These are phyloP conservation scores for Clistopyga incitator DNA, from an alignment of 2,888 invertebrate genomes.

Conservation along the genomic window DNA sequence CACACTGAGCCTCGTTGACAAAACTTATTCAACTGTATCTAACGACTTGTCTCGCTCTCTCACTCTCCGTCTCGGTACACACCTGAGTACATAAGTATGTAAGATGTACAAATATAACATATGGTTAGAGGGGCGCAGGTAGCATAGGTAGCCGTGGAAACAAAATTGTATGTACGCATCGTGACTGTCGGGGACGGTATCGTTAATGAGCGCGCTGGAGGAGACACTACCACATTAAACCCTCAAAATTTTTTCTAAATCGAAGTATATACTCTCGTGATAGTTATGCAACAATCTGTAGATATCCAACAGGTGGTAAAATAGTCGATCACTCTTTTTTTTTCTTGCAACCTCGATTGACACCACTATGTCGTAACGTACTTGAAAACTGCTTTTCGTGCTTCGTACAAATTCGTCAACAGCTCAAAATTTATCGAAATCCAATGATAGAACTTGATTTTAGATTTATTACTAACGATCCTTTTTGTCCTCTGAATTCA, in stretches of 20 bases:
- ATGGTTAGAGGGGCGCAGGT: slow-evolving; percentile 10
- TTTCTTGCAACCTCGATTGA: background rate
- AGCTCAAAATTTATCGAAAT: background rate
- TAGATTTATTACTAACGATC: background rate
- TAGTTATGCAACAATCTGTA: background rate
- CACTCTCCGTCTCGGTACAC: slow-evolving; percentile 37
- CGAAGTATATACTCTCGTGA: background rate
- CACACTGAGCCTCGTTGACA: slow-evolving; percentile 29
- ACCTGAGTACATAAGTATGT: slow-evolving; percentile 62
- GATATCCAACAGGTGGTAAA: slow-evolving; percentile 49
- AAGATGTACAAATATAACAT: slow-evolving; percentile 57
- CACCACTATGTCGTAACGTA: background rate
- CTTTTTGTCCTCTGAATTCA: background rate
- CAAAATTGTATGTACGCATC: slow-evolving; percentile 8
- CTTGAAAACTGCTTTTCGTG: background rate
- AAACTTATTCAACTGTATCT: slow-evolving; percentile 48
- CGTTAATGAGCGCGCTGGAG: slow-evolving; percentile 48
- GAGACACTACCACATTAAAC: slow-evolving; percentile 47
- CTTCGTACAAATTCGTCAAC: no score
- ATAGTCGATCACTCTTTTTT: background rate
- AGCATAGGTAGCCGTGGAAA: slow-evolving; percentile 10
- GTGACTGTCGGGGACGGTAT: slow-evolving; percentile 22
- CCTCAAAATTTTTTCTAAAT: slow-evolving; percentile 55
- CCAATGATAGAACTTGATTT: background rate
- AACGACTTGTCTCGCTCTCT: slow-evolving; percentile 1